A percentile compares a stretch with the other conserved stretches of the same genome.
These are phyloP conservation scores for Beris chalybata DNA, from an alignment of 2,888 invertebrate genomes.

Conservation along the genomic window DNA sequence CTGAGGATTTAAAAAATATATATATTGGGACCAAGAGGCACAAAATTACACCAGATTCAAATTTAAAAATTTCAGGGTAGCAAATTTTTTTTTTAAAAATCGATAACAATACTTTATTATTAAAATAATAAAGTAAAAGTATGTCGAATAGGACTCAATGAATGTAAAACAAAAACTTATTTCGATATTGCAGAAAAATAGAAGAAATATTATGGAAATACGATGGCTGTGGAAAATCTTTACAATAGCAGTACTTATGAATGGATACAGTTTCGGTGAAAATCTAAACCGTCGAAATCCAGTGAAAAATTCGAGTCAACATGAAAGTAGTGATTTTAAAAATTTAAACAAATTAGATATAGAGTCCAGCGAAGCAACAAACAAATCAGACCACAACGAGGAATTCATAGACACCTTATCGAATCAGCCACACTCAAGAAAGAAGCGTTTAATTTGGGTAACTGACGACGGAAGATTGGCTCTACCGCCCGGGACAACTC, in stretches of 20 bases:
- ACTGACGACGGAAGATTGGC: slow-evolving; percentile 83
- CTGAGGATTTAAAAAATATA: too few species aligned
- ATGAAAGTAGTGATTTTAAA: not conserved
- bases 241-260: not conserved
- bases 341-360: slow-evolving; percentile 5
- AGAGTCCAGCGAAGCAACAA: not conserved
- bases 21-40: not conserved
- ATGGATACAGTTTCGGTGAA: too few species aligned
- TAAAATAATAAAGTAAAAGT: not conserved
- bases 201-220: slow-evolving; percentile 26
- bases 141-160: too few species aligned
- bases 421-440: slow-evolving; percentile 67
- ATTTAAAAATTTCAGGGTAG: too few species aligned
- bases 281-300: not conserved
- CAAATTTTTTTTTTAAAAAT: too few species aligned
- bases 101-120: not conserved
- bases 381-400: slow-evolving; percentile 38
- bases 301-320: not conserved
- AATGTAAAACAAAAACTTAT: too few species aligned
- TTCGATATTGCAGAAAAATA: too few species aligned
- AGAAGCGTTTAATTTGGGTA: slow-evolving; percentile 82
- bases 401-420: slow-evolving; percentile 43
- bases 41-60: not conserved
- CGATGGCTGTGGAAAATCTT: slow-evolving; percentile 30
- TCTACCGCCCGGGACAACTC: slow-evolving; percentile 78